Conservation (phyloP, 2,888 invertebrate species). For the Tubulanus polymorphus region DNA sequence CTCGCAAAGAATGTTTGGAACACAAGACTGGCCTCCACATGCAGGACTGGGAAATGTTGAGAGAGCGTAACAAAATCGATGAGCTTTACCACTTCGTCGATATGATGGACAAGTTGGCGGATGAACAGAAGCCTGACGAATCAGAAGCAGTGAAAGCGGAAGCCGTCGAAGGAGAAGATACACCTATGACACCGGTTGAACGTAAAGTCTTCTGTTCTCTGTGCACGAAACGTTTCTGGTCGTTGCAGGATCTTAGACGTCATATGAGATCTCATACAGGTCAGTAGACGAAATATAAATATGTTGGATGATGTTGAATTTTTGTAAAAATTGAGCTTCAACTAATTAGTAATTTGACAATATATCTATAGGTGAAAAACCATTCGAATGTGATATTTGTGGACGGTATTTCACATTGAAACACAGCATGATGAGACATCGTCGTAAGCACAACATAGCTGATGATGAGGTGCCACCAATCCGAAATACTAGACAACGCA, state of each 20-base stretch:
- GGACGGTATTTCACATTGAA: slow-evolving; percentile 83
- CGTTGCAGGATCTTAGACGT: slow-evolving; percentile 84
- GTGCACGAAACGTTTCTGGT: slow-evolving; percentile 91
- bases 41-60: slow-evolving; percentile 74
- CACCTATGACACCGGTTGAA: slow-evolving; percentile 24
- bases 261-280: slow-evolving; percentile 84
- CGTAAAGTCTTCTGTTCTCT: slow-evolving; percentile 65
- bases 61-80: slow-evolving; percentile 54
- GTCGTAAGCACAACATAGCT: slow-evolving; percentile 69
- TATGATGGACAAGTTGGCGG: slow-evolving; percentile 41
- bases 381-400: slow-evolving; percentile 88
- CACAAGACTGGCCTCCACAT: slow-evolving; percentile 75
- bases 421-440: slow-evolving; percentile 89
- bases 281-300: slow-evolving; percentile 18
- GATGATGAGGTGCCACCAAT: no score
- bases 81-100: slow-evolving; percentile 34
- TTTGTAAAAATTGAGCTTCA: no score
- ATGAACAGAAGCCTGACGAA: slow-evolving; percentile 20
- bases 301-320: not conserved
- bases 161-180: slow-evolving; percentile 22
- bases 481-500: no score
- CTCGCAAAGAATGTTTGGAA: slow-evolving; percentile 73
- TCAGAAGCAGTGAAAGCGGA: not conserved
- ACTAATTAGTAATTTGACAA: no score
- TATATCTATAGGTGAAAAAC: slow-evolving; percentile 76